Percentiles rank a stretch among this genome's conserved stretches.
These are phyloP conservation scores for Sinhomidia bicolor DNA, from an alignment of 2,888 invertebrate species.

Conservation along the genomic window DNA sequence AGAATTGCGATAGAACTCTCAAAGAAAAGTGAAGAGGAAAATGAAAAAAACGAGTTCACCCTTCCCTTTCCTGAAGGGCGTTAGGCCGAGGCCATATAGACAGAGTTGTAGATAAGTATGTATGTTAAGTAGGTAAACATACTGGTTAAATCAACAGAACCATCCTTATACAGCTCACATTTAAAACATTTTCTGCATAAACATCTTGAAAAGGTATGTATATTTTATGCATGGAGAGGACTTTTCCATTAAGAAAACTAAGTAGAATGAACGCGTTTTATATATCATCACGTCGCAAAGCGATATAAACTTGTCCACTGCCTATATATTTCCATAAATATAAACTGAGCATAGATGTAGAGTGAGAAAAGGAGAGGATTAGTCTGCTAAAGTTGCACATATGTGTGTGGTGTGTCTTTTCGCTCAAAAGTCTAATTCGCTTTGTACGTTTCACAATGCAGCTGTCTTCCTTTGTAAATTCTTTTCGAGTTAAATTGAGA, in stretches of 20 bases:
- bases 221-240: neutral
- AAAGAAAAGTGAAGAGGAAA: slow-evolving; percentile 11
- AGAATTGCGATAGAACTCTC: neutral
- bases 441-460: slow-evolving; percentile 10
- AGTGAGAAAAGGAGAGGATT: neutral
- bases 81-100: no score
- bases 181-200: no score
- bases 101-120: no score
- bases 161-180: no score
- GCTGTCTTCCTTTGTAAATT: slow-evolving; percentile 14
- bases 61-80: slow-evolving; percentile 63
- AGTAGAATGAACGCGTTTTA: neutral
- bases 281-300: neutral
- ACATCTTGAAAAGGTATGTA: no score
- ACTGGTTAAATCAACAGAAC: no score
- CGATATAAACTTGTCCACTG: neutral
- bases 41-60: slow-evolving; percentile 47
- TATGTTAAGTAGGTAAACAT: no score
- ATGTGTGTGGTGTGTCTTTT: neutral
- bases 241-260: neutral
- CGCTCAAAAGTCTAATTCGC: slow-evolving; percentile 24
- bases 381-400: neutral
- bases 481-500: slow-evolving; percentile 37
- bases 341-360: neutral
- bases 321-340: neutral